A percentile compares a stretch with the other conserved stretches of the same genome.
phyloP scores from a whole-genome alignment of 2,888 invertebrate species.

The Pegoplata infirma region DNA sequence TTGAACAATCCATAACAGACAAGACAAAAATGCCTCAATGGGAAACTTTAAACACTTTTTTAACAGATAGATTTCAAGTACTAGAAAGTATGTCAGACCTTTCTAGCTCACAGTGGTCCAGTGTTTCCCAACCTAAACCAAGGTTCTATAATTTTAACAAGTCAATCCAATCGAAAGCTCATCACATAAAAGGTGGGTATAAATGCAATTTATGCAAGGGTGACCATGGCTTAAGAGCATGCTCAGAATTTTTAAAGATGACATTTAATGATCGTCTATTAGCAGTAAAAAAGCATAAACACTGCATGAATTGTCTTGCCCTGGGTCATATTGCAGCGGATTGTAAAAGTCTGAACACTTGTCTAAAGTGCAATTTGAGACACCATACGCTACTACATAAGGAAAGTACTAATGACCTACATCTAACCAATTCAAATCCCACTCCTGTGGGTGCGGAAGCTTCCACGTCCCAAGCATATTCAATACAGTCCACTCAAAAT shows the following conservation, averaged over 20 bases:
- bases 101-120: not conserved
- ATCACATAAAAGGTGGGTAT: not conserved
- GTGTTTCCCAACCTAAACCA: not conserved
- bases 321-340: not conserved
- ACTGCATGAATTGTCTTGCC: conserved; percentile 22
- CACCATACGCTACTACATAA: conserved; percentile 37
- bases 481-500: conserved; percentile 7
- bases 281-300: not conserved
- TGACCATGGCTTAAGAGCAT: conserved; percentile 30
- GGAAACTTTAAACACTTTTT: conserved; percentile 18
- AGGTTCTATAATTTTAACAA: not conserved
- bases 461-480: no score
- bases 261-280: not conserved
- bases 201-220: conserved; percentile 3
- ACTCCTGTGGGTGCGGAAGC: no score
- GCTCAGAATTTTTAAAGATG: conserved; percentile 36
- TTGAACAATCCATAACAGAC: conserved; percentile 28
- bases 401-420: not conserved
- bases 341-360: conserved; percentile 15
- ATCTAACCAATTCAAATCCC: no score
- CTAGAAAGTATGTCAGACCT: conserved; percentile 18
- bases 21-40: conserved; percentile 37
- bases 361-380: conserved; percentile 2
- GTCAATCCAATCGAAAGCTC: not conserved
- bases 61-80: conserved; percentile 19